Evolutionary conservation across 2,113 vertebrate genomes (phyloP), one percentile per base, ranked within the genome.

Genomic region (Chunga burmeisteri): DNA sequence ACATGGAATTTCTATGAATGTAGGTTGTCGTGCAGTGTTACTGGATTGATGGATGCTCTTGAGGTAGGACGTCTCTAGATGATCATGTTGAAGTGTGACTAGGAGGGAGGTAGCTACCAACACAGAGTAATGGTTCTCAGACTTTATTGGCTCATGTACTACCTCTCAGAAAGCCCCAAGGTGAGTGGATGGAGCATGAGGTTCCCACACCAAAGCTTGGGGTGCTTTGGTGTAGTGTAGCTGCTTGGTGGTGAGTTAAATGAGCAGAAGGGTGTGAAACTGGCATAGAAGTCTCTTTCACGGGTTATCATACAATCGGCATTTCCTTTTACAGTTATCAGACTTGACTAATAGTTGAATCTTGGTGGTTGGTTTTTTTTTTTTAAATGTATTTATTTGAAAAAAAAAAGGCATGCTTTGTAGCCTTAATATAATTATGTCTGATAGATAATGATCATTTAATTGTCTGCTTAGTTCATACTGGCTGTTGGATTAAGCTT

Each of bases 51-150:
- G 10, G 49, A 13, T 71, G 27, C n/a, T 61, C 25, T 53, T 46
- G 61, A 72, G 53, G 56, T 10, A 22, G 38, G 21, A 32, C 12
- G 11, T 55, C 46, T 83, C 32, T 80, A 13, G 34, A 18, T 47
- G 42, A 40, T 63, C 7, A 7, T 0, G 0, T 7, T 74, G 65
- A 88, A 52, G 14, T 1, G 2, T 73, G 20, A 13, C 61, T 63
- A 38, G 20, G 40, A 90, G 58, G 21, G 17, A 74, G 21, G 46
- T 23, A 66, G 58, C 25, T 75, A 4, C 59, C 22, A 58, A n/a
- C 5, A 8, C 0, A 9, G 15, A 34, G 17, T 27, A 20, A 29
- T 42, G 18, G 8, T 63, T 78, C 65, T 93, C 7, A 32, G 62
- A 19, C 26, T 70, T 73, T 15, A 34, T 6, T 77, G 44, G 11